Evolutionary conservation across 1,140 invertebrate genomes (phyloP).

Genomic region (Plodia interpunctella): DNA sequence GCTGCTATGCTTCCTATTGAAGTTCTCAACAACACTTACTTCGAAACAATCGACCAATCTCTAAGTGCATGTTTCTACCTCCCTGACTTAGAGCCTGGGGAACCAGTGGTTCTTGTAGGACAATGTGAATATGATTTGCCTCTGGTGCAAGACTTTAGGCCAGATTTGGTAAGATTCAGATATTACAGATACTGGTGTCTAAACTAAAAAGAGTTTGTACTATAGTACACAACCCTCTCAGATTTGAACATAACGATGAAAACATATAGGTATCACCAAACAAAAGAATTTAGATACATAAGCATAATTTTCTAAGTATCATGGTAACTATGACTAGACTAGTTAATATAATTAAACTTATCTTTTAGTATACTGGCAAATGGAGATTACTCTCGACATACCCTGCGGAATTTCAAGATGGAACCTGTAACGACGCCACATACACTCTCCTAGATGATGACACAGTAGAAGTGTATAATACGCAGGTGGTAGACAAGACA

Average conservation of each 20-base stretch:
- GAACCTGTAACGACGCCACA: slow-evolving; percentile 41
- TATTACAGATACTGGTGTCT: too few species aligned
- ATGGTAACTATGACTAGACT: too few species aligned
- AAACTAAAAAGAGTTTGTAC: too few species aligned
- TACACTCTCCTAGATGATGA: slow-evolving; percentile 28
- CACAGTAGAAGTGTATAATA: slow-evolving; percentile 18
- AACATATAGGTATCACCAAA: too few species aligned
- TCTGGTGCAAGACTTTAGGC: slow-evolving; percentile 31
- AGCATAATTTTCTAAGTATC: too few species aligned
- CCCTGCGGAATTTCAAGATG: slow-evolving; percentile 42
- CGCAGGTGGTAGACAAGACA: slow-evolving; percentile 28
- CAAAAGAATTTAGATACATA: too few species aligned
- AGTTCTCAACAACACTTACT: slow-evolving; percentile 45
- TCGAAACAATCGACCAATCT: slow-evolving; percentile 37
- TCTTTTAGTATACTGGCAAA: slow-evolving; percentile 41
- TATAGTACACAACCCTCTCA: too few species aligned
- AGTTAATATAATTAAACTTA: background rate
- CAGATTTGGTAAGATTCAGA: slow-evolving; percentile 26
- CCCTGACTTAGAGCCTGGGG: slow-evolving; percentile 12
- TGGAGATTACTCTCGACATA: slow-evolving; percentile 55
- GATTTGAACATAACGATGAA: too few species aligned
- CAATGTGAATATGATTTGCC: slow-evolving; percentile 37
- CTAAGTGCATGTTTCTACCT: slow-evolving; percentile 38
- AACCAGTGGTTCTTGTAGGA: slow-evolving; percentile 35
- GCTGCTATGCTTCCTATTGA: slow-evolving; percentile 28